phyloP scores from a whole-genome alignment of 2,888 invertebrate species.

The Neoaliturus tenellus region DNA sequence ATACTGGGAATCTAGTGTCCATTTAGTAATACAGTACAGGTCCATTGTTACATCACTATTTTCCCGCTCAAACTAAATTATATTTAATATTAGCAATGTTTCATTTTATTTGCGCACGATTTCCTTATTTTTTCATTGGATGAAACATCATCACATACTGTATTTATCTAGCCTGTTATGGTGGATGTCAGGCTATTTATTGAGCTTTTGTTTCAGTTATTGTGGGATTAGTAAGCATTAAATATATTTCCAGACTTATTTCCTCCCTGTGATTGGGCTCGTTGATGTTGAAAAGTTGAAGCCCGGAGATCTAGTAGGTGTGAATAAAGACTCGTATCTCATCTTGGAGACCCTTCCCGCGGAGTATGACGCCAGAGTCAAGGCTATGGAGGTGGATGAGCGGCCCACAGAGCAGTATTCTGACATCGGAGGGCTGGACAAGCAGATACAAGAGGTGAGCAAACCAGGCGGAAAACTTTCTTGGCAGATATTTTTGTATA shows the following conservation, averaged over 20 bases:
- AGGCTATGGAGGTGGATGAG: slow-evolving; percentile 99
- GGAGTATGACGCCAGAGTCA: slow-evolving; percentile 98
- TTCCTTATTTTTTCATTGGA: no score
- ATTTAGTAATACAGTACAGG: no score
- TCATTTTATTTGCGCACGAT: no score
- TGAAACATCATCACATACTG: no score
- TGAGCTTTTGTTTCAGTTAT: no score
- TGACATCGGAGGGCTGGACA: slow-evolving; percentile 99
- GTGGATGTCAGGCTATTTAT: no score
- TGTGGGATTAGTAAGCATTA: slow-evolving; percentile 34
- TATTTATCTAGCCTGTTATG: no score
- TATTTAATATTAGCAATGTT: no score
- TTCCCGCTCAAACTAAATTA: no score
- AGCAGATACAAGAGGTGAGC: slow-evolving; percentile 89
- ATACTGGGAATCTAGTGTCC: no score
- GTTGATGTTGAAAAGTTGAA: slow-evolving; percentile 98
- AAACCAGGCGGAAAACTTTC: not conserved
- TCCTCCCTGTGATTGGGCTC: slow-evolving; percentile 98
- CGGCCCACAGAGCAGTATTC: slow-evolving; percentile 99
- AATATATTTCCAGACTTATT: slow-evolving; percentile 88
- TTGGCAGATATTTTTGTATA: not conserved
- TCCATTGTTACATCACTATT: no score
- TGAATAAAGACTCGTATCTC: slow-evolving; percentile 98
- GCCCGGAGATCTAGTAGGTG: slow-evolving; percentile 96
- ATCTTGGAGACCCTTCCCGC: slow-evolving; percentile 98